Evolutionary conservation across 2,888 invertebrate species (phyloP), one percentile per base, ranked within the genome.

Genomic region (Pteria penguin): DNA sequence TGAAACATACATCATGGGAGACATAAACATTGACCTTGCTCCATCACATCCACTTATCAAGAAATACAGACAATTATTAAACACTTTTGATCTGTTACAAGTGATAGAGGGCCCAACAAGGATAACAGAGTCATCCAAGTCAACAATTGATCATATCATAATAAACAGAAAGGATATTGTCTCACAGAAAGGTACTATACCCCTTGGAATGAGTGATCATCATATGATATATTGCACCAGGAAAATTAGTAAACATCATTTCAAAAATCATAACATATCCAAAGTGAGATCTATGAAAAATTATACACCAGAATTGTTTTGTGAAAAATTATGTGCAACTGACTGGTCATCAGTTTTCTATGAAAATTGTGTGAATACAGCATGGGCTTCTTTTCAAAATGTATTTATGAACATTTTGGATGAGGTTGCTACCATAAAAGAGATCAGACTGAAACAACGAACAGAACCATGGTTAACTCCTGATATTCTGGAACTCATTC

Each of bases 381-480:
- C 65, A 22, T 65, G 45, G 65, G n/a, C 27, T 4, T 24, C 2
- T 36, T 65, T 5, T 26, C 22, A 24, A 45, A 27, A 26, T 8
- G 2, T 65, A 24, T 65, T 26, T 27, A 65, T 27, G 5, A 31
- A 63, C 22, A 63, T 63, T 22, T 18, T 63, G 27, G 8, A 63
- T 26, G 4, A 8, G 8, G 36, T 54, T 5, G 66, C 31, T 2
- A 45, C 66, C 4, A 18, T 54, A 5, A 66, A 54, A 66, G 66
- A 66, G 14, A 29, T 54, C 24, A n/a, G 54, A 22, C 0, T 66
- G 4, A 66, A 54, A n/a, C 66, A 54, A 36, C n/a, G 26, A 45
- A 65, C 65, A 2, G 54, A 66, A 54, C 66, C 66, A 52, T 66
- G 54, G 66, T 52, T 66, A 3, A 45, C 66, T 4, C 5, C 54